These are phyloP conservation scores for Catharus bicknelli DNA, from an alignment of 2,113 vertebrate species.

Conservation along the genomic window DNA sequence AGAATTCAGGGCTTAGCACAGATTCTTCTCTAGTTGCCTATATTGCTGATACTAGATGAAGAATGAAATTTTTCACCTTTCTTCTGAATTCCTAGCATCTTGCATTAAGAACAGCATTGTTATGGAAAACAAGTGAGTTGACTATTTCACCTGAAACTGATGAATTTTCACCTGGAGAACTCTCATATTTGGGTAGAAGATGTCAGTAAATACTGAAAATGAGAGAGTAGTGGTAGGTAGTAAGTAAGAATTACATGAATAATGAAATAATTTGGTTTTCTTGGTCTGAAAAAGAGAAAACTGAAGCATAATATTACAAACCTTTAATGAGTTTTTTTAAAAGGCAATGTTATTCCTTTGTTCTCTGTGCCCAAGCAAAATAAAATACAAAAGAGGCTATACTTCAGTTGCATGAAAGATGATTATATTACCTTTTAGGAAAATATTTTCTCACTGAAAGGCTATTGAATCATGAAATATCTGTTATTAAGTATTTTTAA, in stretches of 20 bases:
- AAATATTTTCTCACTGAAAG: background rate
- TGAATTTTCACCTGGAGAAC: background rate
- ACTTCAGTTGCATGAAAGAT: background rate
- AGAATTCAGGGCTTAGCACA: background rate
- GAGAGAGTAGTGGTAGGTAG: background rate
- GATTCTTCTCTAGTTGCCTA: background rate
- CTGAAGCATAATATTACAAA: background rate
- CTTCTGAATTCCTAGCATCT: background rate
- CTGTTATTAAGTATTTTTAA: background rate
- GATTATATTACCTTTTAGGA: background rate
- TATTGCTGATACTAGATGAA: background rate
- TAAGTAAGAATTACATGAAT: background rate
- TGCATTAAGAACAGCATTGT: background rate
- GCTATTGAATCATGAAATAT: background rate
- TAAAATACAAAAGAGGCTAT: background rate
- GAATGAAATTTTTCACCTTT: background rate
- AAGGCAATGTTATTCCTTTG: background rate
- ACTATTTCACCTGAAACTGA: background rate
- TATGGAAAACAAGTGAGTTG: background rate
- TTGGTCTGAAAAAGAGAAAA: background rate
- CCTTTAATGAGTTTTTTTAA: background rate
- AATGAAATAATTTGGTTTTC: background rate
- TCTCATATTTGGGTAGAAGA: background rate
- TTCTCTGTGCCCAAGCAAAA: background rate
- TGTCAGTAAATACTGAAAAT: background rate